Evolutionary conservation across 2,797 vertebrate species (phyloP), one percentile per base, ranked within the genome.

Genomic region (Anas bahamensis): DNA sequence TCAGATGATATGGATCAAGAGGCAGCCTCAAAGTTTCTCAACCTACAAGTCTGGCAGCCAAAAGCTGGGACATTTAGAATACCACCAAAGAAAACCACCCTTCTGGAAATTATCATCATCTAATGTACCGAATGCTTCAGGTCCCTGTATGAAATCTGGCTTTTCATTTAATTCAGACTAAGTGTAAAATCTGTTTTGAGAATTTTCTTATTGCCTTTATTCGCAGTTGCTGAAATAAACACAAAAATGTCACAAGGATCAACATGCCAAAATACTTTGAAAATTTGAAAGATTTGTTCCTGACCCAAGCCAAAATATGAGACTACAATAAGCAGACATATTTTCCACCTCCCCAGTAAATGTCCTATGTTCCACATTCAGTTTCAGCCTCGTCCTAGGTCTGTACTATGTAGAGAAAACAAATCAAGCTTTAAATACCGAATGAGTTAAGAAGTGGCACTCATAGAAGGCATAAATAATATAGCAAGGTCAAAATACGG

Each of bases 381-480:
- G 76, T 35, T 77, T 64, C 78, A 86, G 75, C 65, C 75, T n/a
- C 21, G 50, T 82, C 75, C 78, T 77, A 55, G 42, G 71, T 57
- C 78, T 69, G 66, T 23, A 33, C 37, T n/a, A 42, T 24, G 16
- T 2, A 65, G 55, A 70, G 69, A 72, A 85, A 92, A 72, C 39
- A 81, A 94, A 12, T 28, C 39, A 28, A 57, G 15, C 59, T 85
- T 95, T 84, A 88, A 78, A 88, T 60, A 81, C 53, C 17, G 19
- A 80, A 15, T 52, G 31, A 65, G 50, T 66, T 88, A 79, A 84
- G 60, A 55, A 88, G 68, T 63, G 42, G 66, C 52, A 56, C 79
- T 83, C 29, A 19, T 56, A 78, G 63, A 87, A 83, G 82, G 79
- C 69, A 92, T 88, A 87, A 92, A 89, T 42, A 90, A 87, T 16